A percentile compares a stretch with the other conserved stretches of the same genome.
Evolutionary conservation across 2,113 vertebrate species (phyloP).

Genomic region (Paradoxurus hermaphroditus): DNA sequence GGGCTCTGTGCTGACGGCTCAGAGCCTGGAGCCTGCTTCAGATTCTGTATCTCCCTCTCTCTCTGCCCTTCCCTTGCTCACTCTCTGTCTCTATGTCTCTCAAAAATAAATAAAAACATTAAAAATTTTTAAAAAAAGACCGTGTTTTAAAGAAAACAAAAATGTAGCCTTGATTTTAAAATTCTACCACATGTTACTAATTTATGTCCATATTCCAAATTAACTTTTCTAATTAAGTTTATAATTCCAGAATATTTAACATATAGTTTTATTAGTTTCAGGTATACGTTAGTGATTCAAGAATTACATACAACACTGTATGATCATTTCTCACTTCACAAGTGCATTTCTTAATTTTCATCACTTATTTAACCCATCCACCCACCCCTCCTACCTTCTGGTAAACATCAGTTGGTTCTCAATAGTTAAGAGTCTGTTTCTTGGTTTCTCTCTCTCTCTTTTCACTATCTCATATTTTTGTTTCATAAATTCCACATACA

Average conservation of each 20-base stretch:
- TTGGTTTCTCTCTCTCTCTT: background rate
- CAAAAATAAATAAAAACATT: too few relatives aligned
- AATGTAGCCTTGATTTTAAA: background rate
- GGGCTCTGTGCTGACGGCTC: too few relatives aligned
- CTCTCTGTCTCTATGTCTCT: too few relatives aligned
- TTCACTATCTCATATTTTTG: background rate
- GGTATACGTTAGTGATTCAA: background rate
- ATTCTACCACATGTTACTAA: background rate
- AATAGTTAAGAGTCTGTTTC: background rate
- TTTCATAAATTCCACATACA: background rate
- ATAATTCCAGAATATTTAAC: background rate
- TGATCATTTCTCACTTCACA: background rate
- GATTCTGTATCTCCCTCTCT: too few relatives aligned
- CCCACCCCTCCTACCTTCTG: background rate
- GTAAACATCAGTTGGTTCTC: background rate
- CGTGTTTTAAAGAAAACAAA: background rate
- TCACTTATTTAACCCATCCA: background rate
- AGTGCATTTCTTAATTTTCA: background rate
- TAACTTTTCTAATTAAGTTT: background rate
- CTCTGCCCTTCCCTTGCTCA: too few relatives aligned
- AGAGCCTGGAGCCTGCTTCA: too few relatives aligned
- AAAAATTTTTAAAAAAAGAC: too few relatives aligned
- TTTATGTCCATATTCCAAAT: background rate
- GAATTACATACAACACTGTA: background rate
- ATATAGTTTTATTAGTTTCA: background rate